A percentile compares a stretch with the other conserved stretches of the same genome.
Conservation (phyloP, 2,113 vertebrate species). For the Nothocercus julius region DNA sequence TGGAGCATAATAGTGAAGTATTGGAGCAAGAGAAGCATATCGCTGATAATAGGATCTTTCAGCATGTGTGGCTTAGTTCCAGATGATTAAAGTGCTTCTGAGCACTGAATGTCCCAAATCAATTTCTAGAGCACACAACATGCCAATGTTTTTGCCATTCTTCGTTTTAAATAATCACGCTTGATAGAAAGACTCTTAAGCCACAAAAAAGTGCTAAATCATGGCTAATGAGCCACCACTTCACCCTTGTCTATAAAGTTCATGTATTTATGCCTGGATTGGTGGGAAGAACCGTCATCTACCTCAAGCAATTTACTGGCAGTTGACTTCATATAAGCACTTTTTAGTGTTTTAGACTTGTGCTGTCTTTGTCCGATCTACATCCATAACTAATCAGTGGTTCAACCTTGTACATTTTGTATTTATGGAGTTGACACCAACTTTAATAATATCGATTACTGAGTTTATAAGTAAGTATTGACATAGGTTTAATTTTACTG, state of each 20-base stretch:
- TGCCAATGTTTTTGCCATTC: constrained; percentile 6
- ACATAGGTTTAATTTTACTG: constrained; percentile 68
- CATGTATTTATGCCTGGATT: neutral
- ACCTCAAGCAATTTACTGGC: constrained; percentile 9
- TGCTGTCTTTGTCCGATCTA: constrained; percentile 14
- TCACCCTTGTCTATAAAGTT: constrained; percentile 9
- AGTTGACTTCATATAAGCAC: constrained; percentile 6
- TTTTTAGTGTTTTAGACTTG: neutral
- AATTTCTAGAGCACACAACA: neutral
- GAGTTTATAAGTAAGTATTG: constrained; percentile 55
- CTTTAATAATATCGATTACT: constrained; percentile 68
- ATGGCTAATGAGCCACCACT: constrained; percentile 28
- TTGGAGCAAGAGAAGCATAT: neutral
- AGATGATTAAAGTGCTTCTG: neutral
- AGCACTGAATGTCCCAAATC: neutral
- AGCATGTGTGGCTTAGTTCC: neutral
- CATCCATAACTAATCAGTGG: constrained; percentile 35
- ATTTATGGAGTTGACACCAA: constrained; percentile 41
- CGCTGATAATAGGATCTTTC: neutral
- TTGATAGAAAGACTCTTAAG: neutral
- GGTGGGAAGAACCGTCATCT: constrained; percentile 16
- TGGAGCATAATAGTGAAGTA: neutral
- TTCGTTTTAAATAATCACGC: constrained; percentile 25
- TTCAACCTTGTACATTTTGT: constrained; percentile 56
- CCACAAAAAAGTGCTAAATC: constrained; percentile 26